These are phyloP conservation scores for Peromyscus leucopus DNA, from an alignment of 2,113 vertebrate genomes.

Conservation along the genomic window DNA sequence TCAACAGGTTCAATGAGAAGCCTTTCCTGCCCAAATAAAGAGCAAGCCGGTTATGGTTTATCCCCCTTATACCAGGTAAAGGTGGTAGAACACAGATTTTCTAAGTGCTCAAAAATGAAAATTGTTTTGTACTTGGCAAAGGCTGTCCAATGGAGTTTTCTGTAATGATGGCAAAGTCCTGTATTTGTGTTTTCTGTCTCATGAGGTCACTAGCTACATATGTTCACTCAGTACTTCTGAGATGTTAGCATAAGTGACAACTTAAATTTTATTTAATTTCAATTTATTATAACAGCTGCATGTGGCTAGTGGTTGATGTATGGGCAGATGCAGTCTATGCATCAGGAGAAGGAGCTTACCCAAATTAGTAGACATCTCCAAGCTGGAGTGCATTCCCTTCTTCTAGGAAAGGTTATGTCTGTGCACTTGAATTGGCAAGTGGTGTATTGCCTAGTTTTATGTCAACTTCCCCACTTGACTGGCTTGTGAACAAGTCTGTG, in stretches of 20 bases:
- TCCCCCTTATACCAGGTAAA: conserved; percentile 6
- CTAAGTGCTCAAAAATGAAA: neutral
- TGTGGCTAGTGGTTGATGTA: neutral
- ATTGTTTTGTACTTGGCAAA: neutral
- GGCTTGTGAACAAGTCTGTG: neutral
- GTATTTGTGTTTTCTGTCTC: neutral
- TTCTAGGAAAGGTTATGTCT: neutral
- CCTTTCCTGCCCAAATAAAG: neutral
- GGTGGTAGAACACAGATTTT: neutral
- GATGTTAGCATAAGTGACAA: neutral
- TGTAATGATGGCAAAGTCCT: neutral
- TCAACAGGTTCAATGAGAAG: neutral
- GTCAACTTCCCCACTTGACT: too few relatives aligned
- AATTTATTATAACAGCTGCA: neutral
- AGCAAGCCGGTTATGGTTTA: neutral
- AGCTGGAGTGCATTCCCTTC: neutral
- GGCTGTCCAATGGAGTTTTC: neutral
- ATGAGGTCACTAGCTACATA: neutral
- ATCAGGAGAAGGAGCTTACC: neutral
- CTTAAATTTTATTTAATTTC: conserved; percentile 3
- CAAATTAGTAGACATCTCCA: neutral
- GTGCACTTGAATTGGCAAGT: neutral
- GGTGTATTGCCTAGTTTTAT: neutral
- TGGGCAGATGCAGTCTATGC: neutral
- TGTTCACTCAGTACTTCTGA: conserved; percentile 17